Conservation (phyloP, 2,797 vertebrate genomes). For the Enteromius treurensis region DNA sequence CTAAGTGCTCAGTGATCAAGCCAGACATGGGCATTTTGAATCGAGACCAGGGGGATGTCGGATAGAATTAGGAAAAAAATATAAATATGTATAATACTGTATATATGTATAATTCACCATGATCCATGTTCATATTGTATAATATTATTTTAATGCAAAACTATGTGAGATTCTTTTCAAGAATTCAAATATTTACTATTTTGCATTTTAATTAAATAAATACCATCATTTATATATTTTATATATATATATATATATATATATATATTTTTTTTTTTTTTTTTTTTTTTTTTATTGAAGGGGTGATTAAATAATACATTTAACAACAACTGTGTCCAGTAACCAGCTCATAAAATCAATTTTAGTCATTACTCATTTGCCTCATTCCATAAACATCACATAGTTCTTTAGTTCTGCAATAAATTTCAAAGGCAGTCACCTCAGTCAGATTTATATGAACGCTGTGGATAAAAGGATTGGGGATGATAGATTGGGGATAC, state of each 20-base stretch:
- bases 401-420: neutral
- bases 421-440: conserved; percentile 19
- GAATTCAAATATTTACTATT: neutral
- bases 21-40: conserved; percentile 63
- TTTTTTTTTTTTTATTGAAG: neutral
- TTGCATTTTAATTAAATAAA: too few relatives aligned
- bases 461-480: conserved; percentile 28
- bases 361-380: neutral
- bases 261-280: too few relatives aligned
- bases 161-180: neutral
- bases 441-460: conserved; percentile 14
- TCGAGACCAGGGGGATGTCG: conserved; percentile 43
- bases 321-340: neutral
- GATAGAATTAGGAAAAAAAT: conserved; percentile 45
- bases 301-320: neutral
- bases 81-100: too few relatives aligned
- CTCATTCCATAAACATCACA: conserved; percentile 6
- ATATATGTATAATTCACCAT: too few relatives aligned
- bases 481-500: conserved; percentile 29
- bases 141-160: neutral
- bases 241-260: too few relatives aligned
- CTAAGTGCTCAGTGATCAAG: conserved; percentile 68
- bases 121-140: neutral
- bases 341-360: conserved; percentile 10
- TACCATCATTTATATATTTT: neutral